Conservation (phyloP, 2,797 vertebrate species). For the Perodicticus potto region DNA sequence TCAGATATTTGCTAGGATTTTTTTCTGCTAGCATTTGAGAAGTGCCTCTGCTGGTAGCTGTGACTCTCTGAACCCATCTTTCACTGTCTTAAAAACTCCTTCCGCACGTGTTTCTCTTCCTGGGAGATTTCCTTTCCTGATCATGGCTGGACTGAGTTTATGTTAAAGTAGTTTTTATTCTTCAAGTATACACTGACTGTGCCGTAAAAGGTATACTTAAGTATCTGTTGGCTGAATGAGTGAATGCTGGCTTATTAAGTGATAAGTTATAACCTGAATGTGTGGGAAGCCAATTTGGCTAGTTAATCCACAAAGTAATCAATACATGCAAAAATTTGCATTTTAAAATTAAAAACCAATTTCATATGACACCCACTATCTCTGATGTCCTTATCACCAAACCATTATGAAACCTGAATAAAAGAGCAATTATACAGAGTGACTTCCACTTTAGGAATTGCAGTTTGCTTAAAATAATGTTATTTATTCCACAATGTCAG, state of each 20-base stretch:
- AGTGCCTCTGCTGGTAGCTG: slow-evolving; percentile 2
- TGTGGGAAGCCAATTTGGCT: neutral
- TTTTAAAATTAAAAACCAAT: slow-evolving; percentile 57
- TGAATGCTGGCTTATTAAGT: slow-evolving; percentile 44
- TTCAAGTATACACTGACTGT: neutral
- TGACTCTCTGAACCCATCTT: neutral
- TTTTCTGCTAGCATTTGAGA: slow-evolving; percentile 41
- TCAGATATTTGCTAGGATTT: slow-evolving; percentile 50
- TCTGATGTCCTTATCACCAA: slow-evolving; percentile 7
- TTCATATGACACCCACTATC: neutral
- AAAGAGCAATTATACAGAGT: neutral
- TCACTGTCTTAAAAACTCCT: slow-evolving; percentile 29
- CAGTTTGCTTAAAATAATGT: slow-evolving; percentile 30
- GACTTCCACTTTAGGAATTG: neutral
- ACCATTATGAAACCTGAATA: slow-evolving; percentile 21
- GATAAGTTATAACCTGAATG: slow-evolving; percentile 32
- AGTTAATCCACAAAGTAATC: slow-evolving; percentile 25
- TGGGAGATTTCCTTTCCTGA: slow-evolving; percentile 42
- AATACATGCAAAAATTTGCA: slow-evolving; percentile 13
- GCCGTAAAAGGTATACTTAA: slow-evolving; percentile 35
- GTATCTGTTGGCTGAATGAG: neutral
- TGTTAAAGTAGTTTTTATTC: neutral
- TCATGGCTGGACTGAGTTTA: slow-evolving; percentile 42
- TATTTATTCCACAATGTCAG: neutral
- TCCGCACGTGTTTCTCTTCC: slow-evolving; percentile 29